Evolutionary conservation across 2,888 invertebrate species (phyloP), one percentile per base, ranked within the genome.

Genomic region (Cephus nigrinus): DNA sequence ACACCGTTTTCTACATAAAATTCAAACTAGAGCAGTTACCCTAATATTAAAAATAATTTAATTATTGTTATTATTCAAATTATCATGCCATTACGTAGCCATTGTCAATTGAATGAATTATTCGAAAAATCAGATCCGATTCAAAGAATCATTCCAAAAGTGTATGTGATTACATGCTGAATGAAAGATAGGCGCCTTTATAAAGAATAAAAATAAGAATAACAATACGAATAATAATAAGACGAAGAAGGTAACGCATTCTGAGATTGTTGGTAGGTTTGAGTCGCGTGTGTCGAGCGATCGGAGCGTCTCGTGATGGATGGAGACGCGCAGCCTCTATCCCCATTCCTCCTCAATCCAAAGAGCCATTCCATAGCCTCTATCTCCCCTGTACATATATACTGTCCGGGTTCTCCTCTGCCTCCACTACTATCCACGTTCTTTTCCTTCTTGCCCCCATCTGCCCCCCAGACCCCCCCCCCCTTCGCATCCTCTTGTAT

Each of bases 271-370:
- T 83, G 82, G 84, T 84, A 82, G 79, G 84, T 83, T 85, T 81
- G 82, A 85, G 84, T 85, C 87, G 88, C 87, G 89, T 87, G 90
- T 89, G 86, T 87, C 86, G 87, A 84, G 81, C 86, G 87, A 87
- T 87, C 88, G 86, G 87, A 86, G 86, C 86, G 85, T 84, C 86
- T 83, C 81, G 89, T 91, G 91, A 90, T 90, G 90, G 91, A 90
- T 91, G 90, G 89, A 89, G 89, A 90, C 89, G 87, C 89, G 88
- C 84, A 84, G 85, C 85, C 86, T 86, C 88, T 86, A 86, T 86
- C 84, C 85, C 84, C 87, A 85, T 87, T 86, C 88, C 88, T 77
- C 75, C 86, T 84, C 84, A 79, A 87, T 88, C 84, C 80, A 35
- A 75, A 80, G 82, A 82, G 81, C 84, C 84, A 82, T 85, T 88